Percentiles rank a stretch among this genome's conserved stretches.
phyloP scores from a whole-genome alignment of 2,113 vertebrate genomes.

The Coptodon bakossiorum region DNA sequence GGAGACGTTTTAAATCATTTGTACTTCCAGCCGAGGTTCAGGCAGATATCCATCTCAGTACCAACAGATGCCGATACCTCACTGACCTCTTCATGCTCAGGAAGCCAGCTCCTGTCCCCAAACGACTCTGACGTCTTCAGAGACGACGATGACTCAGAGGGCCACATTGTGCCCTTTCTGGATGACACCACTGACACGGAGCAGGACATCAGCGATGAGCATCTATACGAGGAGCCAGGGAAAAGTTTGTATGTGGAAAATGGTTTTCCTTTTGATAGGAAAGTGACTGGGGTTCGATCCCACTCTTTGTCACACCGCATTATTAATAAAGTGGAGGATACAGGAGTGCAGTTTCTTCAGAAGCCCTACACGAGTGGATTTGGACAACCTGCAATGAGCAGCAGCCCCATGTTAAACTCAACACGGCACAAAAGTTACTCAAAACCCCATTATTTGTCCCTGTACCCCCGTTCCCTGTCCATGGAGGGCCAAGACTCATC shows the following conservation, averaged over 20 bases:
- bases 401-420: constrained; percentile 69
- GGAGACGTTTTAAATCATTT: constrained; percentile 5
- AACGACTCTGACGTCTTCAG: constrained; percentile 33
- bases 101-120: constrained; percentile 42
- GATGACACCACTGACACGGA: constrained; percentile 57
- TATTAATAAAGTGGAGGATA: constrained; percentile 73
- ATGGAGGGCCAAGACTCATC: constrained; percentile 80
- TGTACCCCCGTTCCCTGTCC: constrained; percentile 86
- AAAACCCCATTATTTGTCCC: constrained; percentile 78
- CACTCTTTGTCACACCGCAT: constrained; percentile 73
- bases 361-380: constrained; percentile 43
- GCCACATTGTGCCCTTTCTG: constrained; percentile 52
- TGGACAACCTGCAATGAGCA: constrained; percentile 54
- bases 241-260: constrained; percentile 52
- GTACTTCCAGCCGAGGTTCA: constrained; percentile 44
- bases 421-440: constrained; percentile 57
- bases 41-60: constrained; percentile 52
- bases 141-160: constrained; percentile 51
- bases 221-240: constrained; percentile 66
- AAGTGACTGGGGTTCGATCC: constrained; percentile 63
- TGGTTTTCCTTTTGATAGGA: constrained; percentile 64
- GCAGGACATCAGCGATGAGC: constrained; percentile 52
- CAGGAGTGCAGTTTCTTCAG: constrained; percentile 62
- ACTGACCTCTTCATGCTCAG: constrained; percentile 40
- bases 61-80: constrained; percentile 45